Evolutionary conservation across 2,888 invertebrate species (phyloP).

Genomic region (Nephrotoma appendiculata): DNA sequence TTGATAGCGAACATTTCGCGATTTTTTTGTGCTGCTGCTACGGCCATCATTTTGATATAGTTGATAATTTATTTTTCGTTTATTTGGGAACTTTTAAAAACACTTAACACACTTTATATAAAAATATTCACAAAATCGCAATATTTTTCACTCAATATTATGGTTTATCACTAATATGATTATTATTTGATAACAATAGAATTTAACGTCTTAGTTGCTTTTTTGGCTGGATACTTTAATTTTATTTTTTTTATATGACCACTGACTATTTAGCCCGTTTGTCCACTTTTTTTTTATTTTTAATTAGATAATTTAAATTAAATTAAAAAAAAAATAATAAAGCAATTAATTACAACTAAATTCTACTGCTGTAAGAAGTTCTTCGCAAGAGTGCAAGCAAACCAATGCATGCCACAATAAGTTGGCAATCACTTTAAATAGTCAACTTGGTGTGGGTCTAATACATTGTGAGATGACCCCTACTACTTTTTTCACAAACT

Average conservation of each 20-base stretch:
- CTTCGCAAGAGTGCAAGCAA: conserved; percentile 30
- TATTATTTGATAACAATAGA: background rate
- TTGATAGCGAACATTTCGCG: conserved; percentile 94
- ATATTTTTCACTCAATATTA: background rate
- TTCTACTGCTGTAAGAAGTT: conserved; percentile 16
- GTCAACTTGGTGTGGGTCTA: conserved; percentile 17
- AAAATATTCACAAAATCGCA: background rate
- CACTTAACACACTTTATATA: background rate
- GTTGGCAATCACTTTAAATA: conserved; percentile 52
- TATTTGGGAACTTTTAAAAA: conserved; percentile 7
- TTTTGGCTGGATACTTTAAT: conserved; percentile 5
- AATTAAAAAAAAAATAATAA: conserved; percentile 13
- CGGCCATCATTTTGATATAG: conserved; percentile 53
- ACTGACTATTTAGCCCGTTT: conserved; percentile 41
- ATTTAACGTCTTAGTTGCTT: conserved; percentile 3
- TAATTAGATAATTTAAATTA: conserved; percentile 25
- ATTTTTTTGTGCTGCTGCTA: conserved; percentile 85
- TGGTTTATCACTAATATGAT: background rate
- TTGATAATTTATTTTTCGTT: background rate
- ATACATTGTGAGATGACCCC: conserved; percentile 6
- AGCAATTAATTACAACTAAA: conserved; percentile 5
- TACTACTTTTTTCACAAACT: background rate
- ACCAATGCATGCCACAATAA: conserved; percentile 51
- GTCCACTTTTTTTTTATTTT: conserved; percentile 23
- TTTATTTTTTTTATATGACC: conserved; percentile 26